These are phyloP conservation scores for Hylomyscus alleni DNA, from an alignment of 2,797 vertebrate genomes.

Conservation along the genomic window DNA sequence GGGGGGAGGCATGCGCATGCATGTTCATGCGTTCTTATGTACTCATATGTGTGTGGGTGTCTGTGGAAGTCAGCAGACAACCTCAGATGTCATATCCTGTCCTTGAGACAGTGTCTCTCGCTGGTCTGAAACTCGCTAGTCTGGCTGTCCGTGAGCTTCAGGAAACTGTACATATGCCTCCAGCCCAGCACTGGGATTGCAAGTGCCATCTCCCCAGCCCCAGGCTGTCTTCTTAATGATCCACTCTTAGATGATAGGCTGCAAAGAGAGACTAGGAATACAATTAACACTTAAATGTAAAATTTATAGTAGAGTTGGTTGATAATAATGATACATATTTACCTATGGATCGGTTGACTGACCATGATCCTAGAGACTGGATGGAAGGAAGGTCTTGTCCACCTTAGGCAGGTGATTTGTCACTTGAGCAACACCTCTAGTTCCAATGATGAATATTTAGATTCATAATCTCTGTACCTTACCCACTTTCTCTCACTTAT, in stretches of 20 bases:
- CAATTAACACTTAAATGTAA: constrained; percentile 44
- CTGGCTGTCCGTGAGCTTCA: background rate
- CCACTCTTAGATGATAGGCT: background rate
- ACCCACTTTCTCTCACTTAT: background rate
- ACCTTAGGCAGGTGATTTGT: no score
- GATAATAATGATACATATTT: background rate
- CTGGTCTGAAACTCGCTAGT: background rate
- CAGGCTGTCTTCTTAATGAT: constrained; percentile 1
- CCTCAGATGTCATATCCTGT: background rate
- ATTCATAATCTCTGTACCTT: background rate
- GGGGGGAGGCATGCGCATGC: background rate
- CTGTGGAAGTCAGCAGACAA: background rate
- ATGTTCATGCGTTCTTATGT: background rate
- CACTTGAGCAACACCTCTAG: background rate
- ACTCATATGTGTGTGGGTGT: background rate
- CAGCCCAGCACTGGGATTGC: background rate
- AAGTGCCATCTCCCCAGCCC: background rate
- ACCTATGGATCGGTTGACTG: background rate
- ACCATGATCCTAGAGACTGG: background rate
- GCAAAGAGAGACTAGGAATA: background rate
- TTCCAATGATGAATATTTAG: background rate
- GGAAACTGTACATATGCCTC: no score
- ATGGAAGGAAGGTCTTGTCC: background rate
- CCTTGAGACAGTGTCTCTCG: background rate
- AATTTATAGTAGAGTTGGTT: background rate